phyloP scores from a whole-genome alignment of 2,113 vertebrate species.

The Speoplatyrhinus poulsoni region DNA sequence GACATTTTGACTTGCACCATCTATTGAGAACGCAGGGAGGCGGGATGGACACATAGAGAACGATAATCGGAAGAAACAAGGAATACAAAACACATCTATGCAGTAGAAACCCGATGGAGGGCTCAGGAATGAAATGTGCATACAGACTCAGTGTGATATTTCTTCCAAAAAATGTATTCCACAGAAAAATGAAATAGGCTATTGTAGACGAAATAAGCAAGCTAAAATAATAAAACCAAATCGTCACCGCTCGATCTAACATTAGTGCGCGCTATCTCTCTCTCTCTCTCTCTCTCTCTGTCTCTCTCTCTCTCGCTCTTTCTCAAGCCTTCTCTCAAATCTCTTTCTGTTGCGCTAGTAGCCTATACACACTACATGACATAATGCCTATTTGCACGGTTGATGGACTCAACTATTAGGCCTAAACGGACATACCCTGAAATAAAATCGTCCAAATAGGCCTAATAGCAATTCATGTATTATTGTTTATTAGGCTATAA shows the following conservation, averaged over 20 bases:
- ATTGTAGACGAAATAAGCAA: conserved; percentile 9
- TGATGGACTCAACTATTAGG: no score
- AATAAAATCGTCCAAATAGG: no score
- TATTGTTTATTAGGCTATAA: no score
- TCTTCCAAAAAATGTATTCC: conserved; percentile 1
- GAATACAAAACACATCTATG: conserved; percentile 58
- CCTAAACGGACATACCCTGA: no score
- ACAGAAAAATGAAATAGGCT: conserved; percentile 5
- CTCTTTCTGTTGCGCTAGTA: no score
- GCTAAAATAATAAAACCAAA: conserved; percentile 27
- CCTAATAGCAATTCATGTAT: no score
- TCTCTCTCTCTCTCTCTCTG: conserved; percentile 3
- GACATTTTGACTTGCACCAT: conserved; percentile 84
- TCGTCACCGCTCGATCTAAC: conserved; percentile 43
- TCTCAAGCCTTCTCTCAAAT: conserved; percentile 7
- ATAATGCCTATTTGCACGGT: no score
- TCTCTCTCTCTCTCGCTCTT: conserved; percentile 30
- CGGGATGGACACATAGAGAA: conserved; percentile 64
- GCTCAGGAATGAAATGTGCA: conserved; percentile 12
- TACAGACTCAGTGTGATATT: not conserved
- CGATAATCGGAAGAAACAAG: conserved; percentile 59
- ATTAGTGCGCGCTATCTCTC: conserved; percentile 37
- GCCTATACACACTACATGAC: no score
- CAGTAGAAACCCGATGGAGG: conserved; percentile 29
- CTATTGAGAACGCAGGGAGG: conserved; percentile 75